phyloP scores from a whole-genome alignment of 2,888 invertebrate species.

The Drosophila anomalata region DNA sequence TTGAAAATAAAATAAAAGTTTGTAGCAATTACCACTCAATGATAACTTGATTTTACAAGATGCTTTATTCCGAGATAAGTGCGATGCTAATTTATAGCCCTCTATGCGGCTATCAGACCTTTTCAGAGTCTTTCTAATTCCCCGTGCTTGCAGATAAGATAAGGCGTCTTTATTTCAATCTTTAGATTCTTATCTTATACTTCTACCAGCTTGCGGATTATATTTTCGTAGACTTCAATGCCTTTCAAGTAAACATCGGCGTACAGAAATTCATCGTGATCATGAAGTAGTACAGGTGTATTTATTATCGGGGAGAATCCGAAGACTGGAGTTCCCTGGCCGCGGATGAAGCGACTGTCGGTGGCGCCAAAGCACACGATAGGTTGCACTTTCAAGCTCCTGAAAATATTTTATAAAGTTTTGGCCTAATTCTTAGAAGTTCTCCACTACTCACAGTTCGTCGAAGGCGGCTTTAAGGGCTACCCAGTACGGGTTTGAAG shows the following conservation, averaged over 20 bases:
- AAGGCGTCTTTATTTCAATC: background rate
- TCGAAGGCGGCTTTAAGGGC: slow-evolving; percentile 87
- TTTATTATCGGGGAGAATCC: slow-evolving; percentile 96
- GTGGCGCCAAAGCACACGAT: slow-evolving; percentile 94
- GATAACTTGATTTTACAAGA: background rate
- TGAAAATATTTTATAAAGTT: slow-evolving; percentile 70
- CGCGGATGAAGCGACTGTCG: slow-evolving; percentile 92
- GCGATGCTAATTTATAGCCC: background rate
- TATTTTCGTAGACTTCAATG: slow-evolving; percentile 88
- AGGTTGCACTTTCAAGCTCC: slow-evolving; percentile 87
- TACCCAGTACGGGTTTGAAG: slow-evolving; percentile 88
- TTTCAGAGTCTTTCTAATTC: background rate
- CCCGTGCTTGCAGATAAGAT: background rate
- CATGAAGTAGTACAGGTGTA: slow-evolving; percentile 92
- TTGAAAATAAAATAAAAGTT: background rate
- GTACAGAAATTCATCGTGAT: slow-evolving; percentile 90
- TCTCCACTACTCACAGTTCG: slow-evolving; percentile 84
- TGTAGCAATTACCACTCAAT: background rate
- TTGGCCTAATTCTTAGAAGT: background rate
- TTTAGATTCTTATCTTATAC: slow-evolving; percentile 18
- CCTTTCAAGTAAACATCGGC: slow-evolving; percentile 91
- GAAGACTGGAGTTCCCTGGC: slow-evolving; percentile 91
- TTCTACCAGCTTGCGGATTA: slow-evolving; percentile 70
- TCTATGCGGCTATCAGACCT: background rate
- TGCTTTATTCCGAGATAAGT: background rate